Conservation (phyloP, 2,113 vertebrate genomes). For the Benitochromis conjunctus region DNA sequence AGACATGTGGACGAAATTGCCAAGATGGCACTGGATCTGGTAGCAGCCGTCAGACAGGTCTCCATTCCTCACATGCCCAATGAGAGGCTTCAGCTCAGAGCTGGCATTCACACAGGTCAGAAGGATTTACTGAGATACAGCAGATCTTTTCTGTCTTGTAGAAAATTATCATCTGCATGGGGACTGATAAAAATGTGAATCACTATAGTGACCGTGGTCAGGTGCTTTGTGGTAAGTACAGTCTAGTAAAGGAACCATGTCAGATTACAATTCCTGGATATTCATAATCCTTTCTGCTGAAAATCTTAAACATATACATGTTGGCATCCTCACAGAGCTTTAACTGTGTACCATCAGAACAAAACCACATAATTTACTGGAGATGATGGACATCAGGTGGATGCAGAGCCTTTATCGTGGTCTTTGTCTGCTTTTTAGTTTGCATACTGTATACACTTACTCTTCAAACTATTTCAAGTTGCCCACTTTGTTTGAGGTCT, state of each 20-base stretch:
- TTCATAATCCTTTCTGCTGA: background rate
- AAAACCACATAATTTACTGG: background rate
- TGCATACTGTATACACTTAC: background rate
- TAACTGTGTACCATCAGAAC: background rate
- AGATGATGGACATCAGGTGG: background rate
- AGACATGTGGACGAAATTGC: conserved; percentile 82
- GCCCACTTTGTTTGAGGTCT: background rate
- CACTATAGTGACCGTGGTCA: background rate
- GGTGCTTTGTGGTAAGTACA: background rate
- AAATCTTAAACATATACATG: background rate
- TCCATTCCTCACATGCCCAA: conserved; percentile 80
- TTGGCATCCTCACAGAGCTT: background rate
- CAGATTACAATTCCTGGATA: background rate
- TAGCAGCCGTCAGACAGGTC: conserved; percentile 84
- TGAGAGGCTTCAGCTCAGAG: conserved; percentile 79
- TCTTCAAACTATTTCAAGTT: background rate
- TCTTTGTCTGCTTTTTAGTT: background rate
- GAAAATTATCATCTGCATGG: background rate
- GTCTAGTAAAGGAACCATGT: background rate
- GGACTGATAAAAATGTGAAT: background rate
- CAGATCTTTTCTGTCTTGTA: background rate
- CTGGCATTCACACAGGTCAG: conserved; percentile 85
- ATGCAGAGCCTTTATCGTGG: background rate
- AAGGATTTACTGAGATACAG: background rate
- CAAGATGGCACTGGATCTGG: conserved; percentile 87